Evolutionary conservation across 2,113 vertebrate genomes (phyloP), one percentile per base, ranked within the genome.

Genomic region (Bostrychus sinensis): DNA sequence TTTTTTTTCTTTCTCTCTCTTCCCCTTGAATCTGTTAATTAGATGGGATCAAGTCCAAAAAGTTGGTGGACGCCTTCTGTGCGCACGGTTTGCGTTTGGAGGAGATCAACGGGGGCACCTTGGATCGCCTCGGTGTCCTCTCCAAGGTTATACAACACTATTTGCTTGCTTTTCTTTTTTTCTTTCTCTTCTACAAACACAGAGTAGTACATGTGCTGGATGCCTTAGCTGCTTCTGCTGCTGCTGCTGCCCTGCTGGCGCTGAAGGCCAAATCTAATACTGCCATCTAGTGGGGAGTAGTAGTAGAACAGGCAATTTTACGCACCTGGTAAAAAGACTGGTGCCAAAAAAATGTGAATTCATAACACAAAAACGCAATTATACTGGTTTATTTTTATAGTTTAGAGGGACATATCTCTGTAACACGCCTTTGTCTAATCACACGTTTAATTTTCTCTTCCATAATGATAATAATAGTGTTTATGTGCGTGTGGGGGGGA

Each of bases 101-200:
- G 73, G 54, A 61, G 73, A 77, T 75, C 56, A 61, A 46, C 13
- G 37, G 58, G 60, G 56, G 41, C 74, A 66, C 48, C 77, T 82
- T 70, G 70, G 66, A 71, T 70, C 63, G 42, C 43, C 62, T 64
- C 20, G n/a, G 46, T 50, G 39, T 77, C 75, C 72, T 56, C 68
- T 53, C 58, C 80, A 85, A 87, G 82, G 85, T 88, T 80, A 81
- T 81, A 72, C 65, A 72, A 71, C 43, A 11, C 56, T 60, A 69
- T 67, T 77, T 69, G 48, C 77, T 77, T 57, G 41, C 42, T 72
- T 70, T 56, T 38, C 28, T 20, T 7, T 34, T 34, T 34, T 10
- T 10, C 32, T 10, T 1, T 4, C 19, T 16, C 3, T 55, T 32
- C 57, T 46, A 37, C 58, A 77, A 77, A 61, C 42, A 30, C 41